Evolutionary conservation across 2,888 invertebrate genomes (phyloP), one percentile per base, ranked within the genome.

Genomic region (Tuta absoluta): DNA sequence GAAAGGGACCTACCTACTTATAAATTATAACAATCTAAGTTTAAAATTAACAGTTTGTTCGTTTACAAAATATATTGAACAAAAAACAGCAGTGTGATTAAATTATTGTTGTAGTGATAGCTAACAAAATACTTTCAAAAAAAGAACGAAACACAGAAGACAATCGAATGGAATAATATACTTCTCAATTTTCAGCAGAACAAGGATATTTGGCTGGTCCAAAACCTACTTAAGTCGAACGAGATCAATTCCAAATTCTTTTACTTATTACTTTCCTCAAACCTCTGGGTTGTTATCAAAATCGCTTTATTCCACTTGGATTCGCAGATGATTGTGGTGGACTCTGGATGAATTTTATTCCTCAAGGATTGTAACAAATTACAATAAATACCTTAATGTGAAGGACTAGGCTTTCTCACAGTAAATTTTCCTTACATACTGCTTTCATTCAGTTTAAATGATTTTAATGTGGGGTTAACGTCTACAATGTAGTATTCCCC

Each of bases 221-320:
- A 60, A 64, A 60, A 5, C 60, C 60, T 41, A n/a, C 21, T 49
- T 49, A 49, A 58, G 37, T 59, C 24, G 59, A 49, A 59, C 37
- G 33, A 63, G 64, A 59, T 51, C 59, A 64, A 51, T 64, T 64
- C 24, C 38, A 58, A 51, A 63, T 59, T 51, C 17, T 19, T 63
- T 41, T 12, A 41, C 45, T 17, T 63, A 60, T 60, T 60, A 60
- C 60, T 21, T 60, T 24, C 41, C 41, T 41, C 14, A 1, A 60
- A 14, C 60, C 45, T 38, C 21, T 21, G n/a, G 19, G 24, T 23
- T 45, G 41, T 60, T 60, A 60, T n/a, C 23, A 60, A 58, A 59
- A 60, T 45, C 45, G 45, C 38, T 45, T 60, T 60, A 60, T 60
- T 60, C 60, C 60, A 60, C 23, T 45, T 41, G 58, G 23, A 10